Conservation (phyloP, 2,113 vertebrate genomes). For the Procavia capensis region DNA sequence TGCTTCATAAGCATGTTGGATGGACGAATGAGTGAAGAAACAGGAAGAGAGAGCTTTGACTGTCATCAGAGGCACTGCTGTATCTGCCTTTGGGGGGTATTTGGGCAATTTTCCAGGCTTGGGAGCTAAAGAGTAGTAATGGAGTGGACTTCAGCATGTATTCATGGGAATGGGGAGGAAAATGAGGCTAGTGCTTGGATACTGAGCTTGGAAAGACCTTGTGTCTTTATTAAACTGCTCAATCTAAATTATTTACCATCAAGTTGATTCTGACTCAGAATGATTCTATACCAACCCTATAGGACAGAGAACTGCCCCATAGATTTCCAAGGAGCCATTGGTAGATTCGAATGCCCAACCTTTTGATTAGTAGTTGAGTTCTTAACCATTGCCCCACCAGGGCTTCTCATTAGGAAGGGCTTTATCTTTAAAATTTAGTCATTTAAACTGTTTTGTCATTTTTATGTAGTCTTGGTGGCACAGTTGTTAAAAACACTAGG, state of each 20-base stretch:
- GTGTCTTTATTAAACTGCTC: background rate
- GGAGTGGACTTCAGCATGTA: background rate
- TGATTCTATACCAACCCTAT: too few relatives aligned
- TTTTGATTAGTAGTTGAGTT: too few relatives aligned
- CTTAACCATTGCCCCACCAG: too few relatives aligned
- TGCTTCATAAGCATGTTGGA: background rate
- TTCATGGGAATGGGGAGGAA: background rate
- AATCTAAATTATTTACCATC: too few relatives aligned
- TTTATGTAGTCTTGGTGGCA: too few relatives aligned
- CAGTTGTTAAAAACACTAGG: too few relatives aligned
- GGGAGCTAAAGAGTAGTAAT: background rate
- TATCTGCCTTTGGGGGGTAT: background rate
- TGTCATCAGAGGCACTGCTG: background rate
- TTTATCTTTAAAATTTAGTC: background rate
- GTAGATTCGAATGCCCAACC: too few relatives aligned
- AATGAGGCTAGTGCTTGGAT: background rate
- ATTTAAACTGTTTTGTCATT: background rate
- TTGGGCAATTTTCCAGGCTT: background rate
- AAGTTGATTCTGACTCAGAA: too few relatives aligned
- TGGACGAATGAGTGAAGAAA: background rate
- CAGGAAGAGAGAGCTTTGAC: background rate
- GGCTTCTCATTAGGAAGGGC: background rate
- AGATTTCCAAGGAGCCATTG: too few relatives aligned
- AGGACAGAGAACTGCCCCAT: too few relatives aligned
- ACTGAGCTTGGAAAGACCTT: background rate